Percentiles rank a stretch among this genome's conserved stretches.
These are phyloP conservation scores for Xiphophorus birchmanni DNA, from an alignment of 2,797 vertebrate genomes.

Conservation along the genomic window DNA sequence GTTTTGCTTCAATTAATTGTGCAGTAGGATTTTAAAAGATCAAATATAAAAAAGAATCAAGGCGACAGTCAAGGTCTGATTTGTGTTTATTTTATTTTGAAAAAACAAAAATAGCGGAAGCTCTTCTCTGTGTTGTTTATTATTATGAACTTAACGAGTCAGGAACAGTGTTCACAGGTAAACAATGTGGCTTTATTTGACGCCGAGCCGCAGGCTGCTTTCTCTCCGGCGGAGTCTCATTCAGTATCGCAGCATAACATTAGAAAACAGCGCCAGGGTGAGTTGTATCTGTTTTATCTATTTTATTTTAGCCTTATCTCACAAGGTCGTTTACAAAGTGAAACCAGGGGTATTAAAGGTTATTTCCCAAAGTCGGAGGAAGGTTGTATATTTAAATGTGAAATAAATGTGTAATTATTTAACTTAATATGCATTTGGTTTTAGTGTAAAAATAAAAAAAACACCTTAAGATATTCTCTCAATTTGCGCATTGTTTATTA, in stretches of 20 bases:
- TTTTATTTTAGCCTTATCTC: not conserved
- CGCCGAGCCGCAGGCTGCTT: conserved; percentile 1
- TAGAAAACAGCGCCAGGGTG: conserved; percentile 36
- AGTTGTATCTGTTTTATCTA: conserved; percentile 16
- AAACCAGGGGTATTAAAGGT: conserved; percentile 3
- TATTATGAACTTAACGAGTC: not conserved
- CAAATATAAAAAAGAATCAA: not conserved
- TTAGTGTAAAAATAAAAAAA: not conserved
- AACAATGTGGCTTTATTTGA: conserved; percentile 27
- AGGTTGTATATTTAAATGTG: not conserved
- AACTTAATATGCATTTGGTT: not conserved
- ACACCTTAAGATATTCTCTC: not conserved
- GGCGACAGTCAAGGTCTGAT: not conserved
- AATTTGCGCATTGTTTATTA: not conserved
- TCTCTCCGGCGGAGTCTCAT: not conserved
- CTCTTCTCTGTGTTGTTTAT: not conserved
- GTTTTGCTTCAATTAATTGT: not conserved
- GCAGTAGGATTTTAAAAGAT: not conserved
- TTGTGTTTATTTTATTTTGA: conserved; percentile 12
- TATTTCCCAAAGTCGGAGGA: not conserved
- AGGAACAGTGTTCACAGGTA: not conserved
- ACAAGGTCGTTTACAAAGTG: not conserved
- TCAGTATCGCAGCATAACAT: conserved; percentile 23
- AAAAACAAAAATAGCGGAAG: conserved; percentile 19
- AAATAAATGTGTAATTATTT: not conserved